phyloP scores from a whole-genome alignment of 2,888 invertebrate species.

The Nomada goodeniana region DNA sequence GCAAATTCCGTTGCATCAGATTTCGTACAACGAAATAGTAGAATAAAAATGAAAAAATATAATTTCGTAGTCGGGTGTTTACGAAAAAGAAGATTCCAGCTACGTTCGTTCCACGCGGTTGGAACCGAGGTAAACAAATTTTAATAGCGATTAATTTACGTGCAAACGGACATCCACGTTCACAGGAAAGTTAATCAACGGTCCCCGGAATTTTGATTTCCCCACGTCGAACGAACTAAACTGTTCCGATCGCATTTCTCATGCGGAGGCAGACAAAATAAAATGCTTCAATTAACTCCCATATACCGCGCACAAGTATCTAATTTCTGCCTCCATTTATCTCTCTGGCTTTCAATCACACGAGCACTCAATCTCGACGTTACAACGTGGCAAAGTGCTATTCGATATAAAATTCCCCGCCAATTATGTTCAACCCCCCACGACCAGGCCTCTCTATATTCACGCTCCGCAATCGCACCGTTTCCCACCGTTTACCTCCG shows the following conservation, averaged over 20 bases:
- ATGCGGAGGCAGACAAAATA: not conserved
- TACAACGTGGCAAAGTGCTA: slow-evolving; percentile 6
- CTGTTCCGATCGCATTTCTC: slow-evolving; percentile 6
- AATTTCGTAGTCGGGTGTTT: no score
- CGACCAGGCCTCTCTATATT: not conserved
- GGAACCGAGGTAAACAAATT: no score
- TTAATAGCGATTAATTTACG: no score
- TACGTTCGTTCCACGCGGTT: no score
- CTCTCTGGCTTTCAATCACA: slow-evolving; percentile 24
- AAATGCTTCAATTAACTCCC: slow-evolving; percentile 25
- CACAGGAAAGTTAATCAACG: no score
- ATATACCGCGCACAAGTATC: not conserved
- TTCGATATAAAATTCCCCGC: slow-evolving; percentile 8
- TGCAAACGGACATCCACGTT: no score
- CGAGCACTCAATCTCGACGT: slow-evolving; percentile 23
- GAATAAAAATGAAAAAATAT: no score
- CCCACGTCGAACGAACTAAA: not conserved
- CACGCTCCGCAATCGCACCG: not conserved
- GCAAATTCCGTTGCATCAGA: no score
- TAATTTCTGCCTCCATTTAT: slow-evolving; percentile 35
- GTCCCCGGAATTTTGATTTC: no score
- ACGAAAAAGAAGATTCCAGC: no score
- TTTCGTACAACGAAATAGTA: no score
- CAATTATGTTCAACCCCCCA: slow-evolving; percentile 25
- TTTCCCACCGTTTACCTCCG: slow-evolving; percentile 4